Percentiles rank a stretch among this genome's conserved stretches.
phyloP scores from a whole-genome alignment of 2,888 invertebrate species.

The Orthosia gracilis region DNA sequence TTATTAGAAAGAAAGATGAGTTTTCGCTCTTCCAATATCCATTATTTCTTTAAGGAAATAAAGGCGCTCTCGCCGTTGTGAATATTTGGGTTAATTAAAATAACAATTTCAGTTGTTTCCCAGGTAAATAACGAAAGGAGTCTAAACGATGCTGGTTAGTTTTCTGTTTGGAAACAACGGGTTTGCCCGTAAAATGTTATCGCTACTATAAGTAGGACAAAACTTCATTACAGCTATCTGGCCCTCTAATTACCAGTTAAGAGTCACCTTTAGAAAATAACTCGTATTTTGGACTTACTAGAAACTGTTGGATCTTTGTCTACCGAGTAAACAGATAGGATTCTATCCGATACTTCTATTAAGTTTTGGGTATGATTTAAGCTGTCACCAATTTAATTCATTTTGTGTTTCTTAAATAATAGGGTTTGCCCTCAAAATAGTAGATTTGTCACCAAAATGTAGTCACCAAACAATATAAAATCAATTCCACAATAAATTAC shows the following conservation, averaged over 20 bases:
- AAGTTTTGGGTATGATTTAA: too few species aligned
- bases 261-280: slow-evolving; percentile 61
- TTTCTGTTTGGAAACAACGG: slow-evolving; percentile 49
- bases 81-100: slow-evolving; percentile 43
- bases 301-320: slow-evolving; percentile 42
- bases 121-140: slow-evolving; percentile 42
- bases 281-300: slow-evolving; percentile 50
- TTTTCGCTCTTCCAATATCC: slow-evolving; percentile 44
- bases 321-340: slow-evolving; percentile 38
- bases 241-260: slow-evolving; percentile 61
- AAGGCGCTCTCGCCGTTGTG: slow-evolving; percentile 6
- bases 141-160: slow-evolving; percentile 45
- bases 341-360: slow-evolving; percentile 45
- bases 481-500: too few species aligned
- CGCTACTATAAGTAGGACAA: slow-evolving; percentile 61
- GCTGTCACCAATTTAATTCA: too few species aligned
- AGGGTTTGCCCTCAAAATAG: too few species aligned
- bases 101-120: slow-evolving; percentile 49
- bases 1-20: slow-evolving; percentile 49
- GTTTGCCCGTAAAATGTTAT: slow-evolving; percentile 60
- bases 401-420: too few species aligned
- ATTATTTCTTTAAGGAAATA: slow-evolving; percentile 27
- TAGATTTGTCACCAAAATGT: too few species aligned
- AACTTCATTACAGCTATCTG: slow-evolving; percentile 66
- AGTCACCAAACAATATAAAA: too few species aligned